Evolutionary conservation across 2,113 vertebrate species (phyloP).

Genomic region (Clarias macrocephalus): DNA sequence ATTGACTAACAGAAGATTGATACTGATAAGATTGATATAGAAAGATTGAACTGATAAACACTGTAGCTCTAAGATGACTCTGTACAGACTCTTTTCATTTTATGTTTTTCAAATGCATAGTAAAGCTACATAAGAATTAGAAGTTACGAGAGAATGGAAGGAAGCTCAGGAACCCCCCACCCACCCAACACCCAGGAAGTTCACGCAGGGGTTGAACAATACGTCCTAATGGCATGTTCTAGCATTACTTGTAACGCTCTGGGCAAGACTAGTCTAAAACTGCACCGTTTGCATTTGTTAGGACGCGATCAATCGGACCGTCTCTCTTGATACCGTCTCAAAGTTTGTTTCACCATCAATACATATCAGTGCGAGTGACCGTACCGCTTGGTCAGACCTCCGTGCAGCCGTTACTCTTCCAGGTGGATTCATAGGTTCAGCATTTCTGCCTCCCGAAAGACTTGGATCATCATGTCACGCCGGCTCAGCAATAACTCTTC

Average conservation of each 20-base stretch:
- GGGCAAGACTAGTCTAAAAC: not conserved
- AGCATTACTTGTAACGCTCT: not conserved
- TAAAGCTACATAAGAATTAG: not conserved
- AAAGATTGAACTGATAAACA: too few species aligned
- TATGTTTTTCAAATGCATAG: not conserved
- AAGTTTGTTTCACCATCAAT: not conserved
- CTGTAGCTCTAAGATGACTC: not conserved
- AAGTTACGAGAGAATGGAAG: not conserved
- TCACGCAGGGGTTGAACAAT: not conserved
- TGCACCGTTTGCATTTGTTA: not conserved
- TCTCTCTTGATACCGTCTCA: not conserved
- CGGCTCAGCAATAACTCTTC: conserved; percentile 19
- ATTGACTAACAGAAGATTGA: too few species aligned
- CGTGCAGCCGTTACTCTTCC: not conserved
- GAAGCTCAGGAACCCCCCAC: not conserved
- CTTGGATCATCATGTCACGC: not conserved
- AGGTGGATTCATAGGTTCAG: conserved; percentile 6
- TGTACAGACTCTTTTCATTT: too few species aligned
- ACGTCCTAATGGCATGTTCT: not conserved
- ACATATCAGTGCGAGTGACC: not conserved
- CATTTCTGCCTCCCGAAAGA: conserved; percentile 5
- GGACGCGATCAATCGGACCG: not conserved
- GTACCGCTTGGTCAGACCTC: not conserved
- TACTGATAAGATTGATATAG: too few species aligned
- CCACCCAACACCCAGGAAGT: not conserved